Conservation (phyloP, 2,888 invertebrate species). For the Eupelmus urozonus region DNA sequence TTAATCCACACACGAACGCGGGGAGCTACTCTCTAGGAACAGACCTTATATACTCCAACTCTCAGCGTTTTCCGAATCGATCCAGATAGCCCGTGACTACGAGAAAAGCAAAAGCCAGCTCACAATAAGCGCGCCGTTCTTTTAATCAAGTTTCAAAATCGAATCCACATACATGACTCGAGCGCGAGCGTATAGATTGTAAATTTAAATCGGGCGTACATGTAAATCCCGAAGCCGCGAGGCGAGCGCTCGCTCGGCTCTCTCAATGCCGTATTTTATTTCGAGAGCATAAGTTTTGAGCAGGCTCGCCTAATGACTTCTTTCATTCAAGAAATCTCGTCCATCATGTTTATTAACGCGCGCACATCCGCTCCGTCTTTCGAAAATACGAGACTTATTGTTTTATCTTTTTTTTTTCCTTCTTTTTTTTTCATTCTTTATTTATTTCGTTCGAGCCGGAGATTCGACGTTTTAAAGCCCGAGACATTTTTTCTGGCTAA, state of each 20-base stretch:
- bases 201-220: conserved; percentile 16
- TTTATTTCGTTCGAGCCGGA: background rate
- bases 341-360: conserved; percentile 1
- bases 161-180: conserved; percentile 9
- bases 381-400: background rate
- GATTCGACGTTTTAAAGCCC: background rate
- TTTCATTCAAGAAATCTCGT: conserved; percentile 11
- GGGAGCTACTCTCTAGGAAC: no score
- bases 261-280: background rate
- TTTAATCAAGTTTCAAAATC: conserved; percentile 9
- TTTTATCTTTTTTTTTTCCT: background rate
- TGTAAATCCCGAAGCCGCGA: conserved; percentile 12
- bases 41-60: no score
- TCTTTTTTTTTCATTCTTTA: no score
- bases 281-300: background rate
- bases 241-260: background rate
- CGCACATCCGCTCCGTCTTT: no score
- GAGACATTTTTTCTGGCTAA: conserved; percentile 19
- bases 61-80: no score
- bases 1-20: no score
- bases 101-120: no score
- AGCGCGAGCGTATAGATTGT: background rate
- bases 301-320: conserved; percentile 12
- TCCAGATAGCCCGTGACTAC: no score
- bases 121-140: no score